Base-by-base conservation (phyloP, 2,888 invertebrate genomes). In the Drosophila anceps region DNA sequence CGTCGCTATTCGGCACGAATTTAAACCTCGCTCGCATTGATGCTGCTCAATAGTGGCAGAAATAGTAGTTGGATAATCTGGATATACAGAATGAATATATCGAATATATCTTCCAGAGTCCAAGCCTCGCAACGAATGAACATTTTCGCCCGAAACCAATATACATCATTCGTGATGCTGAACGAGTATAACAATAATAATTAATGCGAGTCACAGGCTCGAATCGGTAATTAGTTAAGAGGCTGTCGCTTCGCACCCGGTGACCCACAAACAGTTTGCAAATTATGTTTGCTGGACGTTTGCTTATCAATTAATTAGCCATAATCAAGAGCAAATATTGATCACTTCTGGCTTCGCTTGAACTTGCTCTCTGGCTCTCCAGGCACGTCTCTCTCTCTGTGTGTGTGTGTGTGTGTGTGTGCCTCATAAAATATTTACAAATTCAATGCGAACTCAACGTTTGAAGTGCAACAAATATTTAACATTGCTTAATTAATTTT, bases 281-380 rank as follows among this genome's bases (percentile, higher is more conserved):
- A 83, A 78, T 83, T 43, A 71, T 83, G 83, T 78, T 86, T 81
- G 74, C 81, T 75, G 73, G 73, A 67, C 73, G 70, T 73, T 82
- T 83, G 86, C 79, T 88, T 88, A 88, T 88, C 80, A 85, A 85
- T 83, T 88, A 86, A 86, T 86, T 85, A 85, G 78, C 80, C 75
- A 82, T 81, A 73, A 76, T 82, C 81, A 87, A 87, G 70, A 73
- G 57, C 50, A 68, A 84, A 84, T 84, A 80, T 84, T 84, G 79
- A 64, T 75, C 41, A 63, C 64, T 76, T 66, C 29, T 10, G 18
- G 41, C 41, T 18, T 12, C 29, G 20, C 4, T 12, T 43, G 10
- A 50, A 50, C 48, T 50, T 18, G 48, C 39, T 48, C 20, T 18
- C 18, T 10, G 29, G n/a, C 39, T 48, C 20, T 9, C 18, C 5